Evolutionary conservation across 2,888 invertebrate genomes (phyloP), one percentile per base, ranked within the genome.

Genomic region (Sceliomorpha sp.): DNA sequence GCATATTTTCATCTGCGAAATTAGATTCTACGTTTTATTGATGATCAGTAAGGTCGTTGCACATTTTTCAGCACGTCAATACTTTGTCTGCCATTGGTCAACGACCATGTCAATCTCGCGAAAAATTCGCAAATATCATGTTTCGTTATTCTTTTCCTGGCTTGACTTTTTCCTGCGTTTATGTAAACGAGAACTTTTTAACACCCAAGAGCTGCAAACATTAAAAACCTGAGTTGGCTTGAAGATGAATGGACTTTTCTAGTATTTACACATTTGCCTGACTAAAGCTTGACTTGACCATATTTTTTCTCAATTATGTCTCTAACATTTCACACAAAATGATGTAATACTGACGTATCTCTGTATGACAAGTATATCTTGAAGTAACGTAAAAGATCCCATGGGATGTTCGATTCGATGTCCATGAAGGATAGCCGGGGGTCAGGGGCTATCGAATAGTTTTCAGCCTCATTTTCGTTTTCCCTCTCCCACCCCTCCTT

Each of bases 341-440:
- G 13, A 20, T 24, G 27, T 13, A 12, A 42, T 6, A 12, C 42
- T 26, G 42, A 26, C 26, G 12, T 24, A 59, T 55, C 37, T 59
- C 32, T 40, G 60, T 66, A 60, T 70, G 70, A 64, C 70, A 70
- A 60, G 64, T 66, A 60, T 64, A 70, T 70, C 70, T 70, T 37
- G 47, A 42, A 60, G 56, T 39, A 42, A 45, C 39, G 44, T 60
- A 72, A 67, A 69, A 56, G 47, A 70, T 70, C 72, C 70, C 72
- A 37, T 24, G 60, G 72, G 72, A 60, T 51, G 63, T 67, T 60
- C 45, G 56, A 67, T 60, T 70, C 67, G 67, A 56, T 64, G 81
- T 76, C 70, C 77, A 78, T 87, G 85, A 87, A 86, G 82, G 87
- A 88, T 87, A 83, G 85, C 81, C 82, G 64, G 74, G 81, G 87